Evolutionary conservation across 2,797 vertebrate species (phyloP).

Genomic region (Melanotaenia trifasciata): DNA sequence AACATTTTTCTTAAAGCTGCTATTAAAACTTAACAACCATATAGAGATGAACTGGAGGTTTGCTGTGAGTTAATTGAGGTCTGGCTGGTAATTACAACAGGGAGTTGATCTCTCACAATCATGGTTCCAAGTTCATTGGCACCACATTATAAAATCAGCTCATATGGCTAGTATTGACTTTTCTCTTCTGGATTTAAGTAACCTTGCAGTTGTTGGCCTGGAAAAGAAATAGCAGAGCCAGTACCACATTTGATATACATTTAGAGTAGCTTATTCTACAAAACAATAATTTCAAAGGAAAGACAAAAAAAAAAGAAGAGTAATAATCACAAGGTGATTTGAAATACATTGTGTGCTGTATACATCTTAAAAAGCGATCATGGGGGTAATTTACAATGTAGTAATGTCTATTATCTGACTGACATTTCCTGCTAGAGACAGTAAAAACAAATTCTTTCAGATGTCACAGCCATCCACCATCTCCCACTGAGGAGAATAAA

Average conservation of each 20-base stretch:
- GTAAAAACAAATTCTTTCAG: conserved; percentile 40
- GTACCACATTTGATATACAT: conserved; percentile 44
- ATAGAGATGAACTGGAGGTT: conserved; percentile 54
- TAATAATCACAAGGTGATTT: conserved; percentile 16
- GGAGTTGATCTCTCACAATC: conserved; percentile 59
- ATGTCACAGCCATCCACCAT: conserved; percentile 23
- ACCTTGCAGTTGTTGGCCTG: conserved; percentile 50
- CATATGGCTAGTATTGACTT: conserved; percentile 61
- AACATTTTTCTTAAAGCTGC: conserved; percentile 50
- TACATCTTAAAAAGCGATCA: conserved; percentile 15
- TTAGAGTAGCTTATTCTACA: conserved; percentile 24
- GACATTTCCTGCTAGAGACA: conserved; percentile 36
- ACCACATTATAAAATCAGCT: conserved; percentile 61
- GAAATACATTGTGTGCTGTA: conserved; percentile 18
- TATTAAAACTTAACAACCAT: conserved; percentile 63
- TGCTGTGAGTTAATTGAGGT: conserved; percentile 73
- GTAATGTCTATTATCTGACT: conserved; percentile 30
- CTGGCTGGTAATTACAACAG: conserved; percentile 63
- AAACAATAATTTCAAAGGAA: conserved; percentile 28
- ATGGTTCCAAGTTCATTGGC: conserved; percentile 54
- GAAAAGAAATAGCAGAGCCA: conserved; percentile 54
- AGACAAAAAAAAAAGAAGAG: conserved; percentile 10
- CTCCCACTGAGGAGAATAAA: conserved; percentile 44
- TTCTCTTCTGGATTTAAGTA: conserved; percentile 53
- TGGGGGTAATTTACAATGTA: conserved; percentile 18